Evolutionary conservation across 1,140 invertebrate genomes (phyloP), one percentile per base, ranked within the genome.

Genomic region (Portunus trituberculatus): DNA sequence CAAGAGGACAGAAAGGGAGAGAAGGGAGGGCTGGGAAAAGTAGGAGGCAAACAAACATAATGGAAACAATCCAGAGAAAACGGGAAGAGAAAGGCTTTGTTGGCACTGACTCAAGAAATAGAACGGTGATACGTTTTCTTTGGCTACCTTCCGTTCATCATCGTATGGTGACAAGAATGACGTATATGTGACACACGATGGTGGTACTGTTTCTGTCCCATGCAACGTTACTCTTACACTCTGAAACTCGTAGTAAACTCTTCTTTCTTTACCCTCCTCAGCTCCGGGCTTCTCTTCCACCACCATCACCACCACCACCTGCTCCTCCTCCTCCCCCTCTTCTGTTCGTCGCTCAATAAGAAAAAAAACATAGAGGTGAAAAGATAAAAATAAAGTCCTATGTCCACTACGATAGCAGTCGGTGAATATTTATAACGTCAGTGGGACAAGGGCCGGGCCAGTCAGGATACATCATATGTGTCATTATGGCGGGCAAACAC

Each of bases 401-500:
- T 92, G 83, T 93, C 83, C 83, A 95, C 94, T 88, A 88, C 88
- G 94, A 95, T 95, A 95, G 94, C 91, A 95, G 91, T 46, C 48
- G 59, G 94, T 67, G 94, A 95, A 95, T 95, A 95, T 95, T 95
- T 95, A 92, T 95, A 92, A 45, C 46, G 83, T 88, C 83, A 88
- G n/a, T 92, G 91, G 83, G 84, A 95, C 91, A 92, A 93, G 91
- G 86, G 91, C 46, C 32, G 84, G 39, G 76, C 76, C 89, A 95
- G 94, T 59, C 82, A 93, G 93, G 83, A 87, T 45, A 88, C 91
- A 92, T 95, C 94, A 92, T 95, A 95, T 93, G 91, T 93, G 94
- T 95, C 94, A 95, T 95, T 95, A 95, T 92, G 86, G 91, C 86
- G 25, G 91, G 91, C 91, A 95, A 95, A 95, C 94, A 95, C 94